Conservation (phyloP, 2,888 invertebrate species). For the Macrosoma leucophasiata region DNA sequence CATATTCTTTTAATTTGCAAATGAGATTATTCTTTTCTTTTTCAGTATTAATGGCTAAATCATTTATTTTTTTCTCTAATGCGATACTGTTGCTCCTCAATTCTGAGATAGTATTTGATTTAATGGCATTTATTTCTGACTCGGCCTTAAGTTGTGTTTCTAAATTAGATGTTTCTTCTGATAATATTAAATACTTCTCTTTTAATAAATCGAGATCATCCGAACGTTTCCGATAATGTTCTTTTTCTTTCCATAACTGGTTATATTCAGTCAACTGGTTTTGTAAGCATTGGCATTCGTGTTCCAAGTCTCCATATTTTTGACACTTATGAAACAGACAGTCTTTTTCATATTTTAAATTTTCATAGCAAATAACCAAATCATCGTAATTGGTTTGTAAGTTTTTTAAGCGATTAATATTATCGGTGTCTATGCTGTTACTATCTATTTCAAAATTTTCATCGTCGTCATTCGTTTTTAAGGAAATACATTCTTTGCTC, state of each 20-base stretch:
- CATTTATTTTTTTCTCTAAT: conserved; percentile 51
- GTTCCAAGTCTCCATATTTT: conserved; percentile 51
- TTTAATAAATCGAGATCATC: conserved; percentile 53
- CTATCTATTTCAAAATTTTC: conserved; percentile 32
- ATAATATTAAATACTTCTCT: conserved; percentile 52
- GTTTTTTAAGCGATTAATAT: conserved; percentile 51
- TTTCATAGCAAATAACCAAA: conserved; percentile 53
- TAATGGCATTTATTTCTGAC: conserved; percentile 54
- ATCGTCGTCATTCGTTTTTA: conserved; percentile 32
- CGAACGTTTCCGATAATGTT: conserved; percentile 55
- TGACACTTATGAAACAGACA: conserved; percentile 40
- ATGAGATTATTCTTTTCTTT: conserved; percentile 65
- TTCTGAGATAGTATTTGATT: conserved; percentile 46
- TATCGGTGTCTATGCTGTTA: conserved; percentile 48
- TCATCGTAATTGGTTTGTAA: conserved; percentile 59
- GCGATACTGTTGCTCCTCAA: conserved; percentile 47
- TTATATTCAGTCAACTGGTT: conserved; percentile 52
- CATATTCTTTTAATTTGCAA: conserved; percentile 69
- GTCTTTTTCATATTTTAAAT: conserved; percentile 52
- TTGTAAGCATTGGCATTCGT: conserved; percentile 45
- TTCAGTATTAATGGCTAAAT: conserved; percentile 46
- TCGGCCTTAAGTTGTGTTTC: conserved; percentile 59
- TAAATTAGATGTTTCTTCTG: conserved; percentile 54
- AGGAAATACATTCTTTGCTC: conserved; percentile 37
- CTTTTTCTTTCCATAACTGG: conserved; percentile 60